Evolutionary conservation across 2,113 vertebrate species (phyloP), one percentile per base, ranked within the genome.

Genomic region (Heptranchias perlo): DNA sequence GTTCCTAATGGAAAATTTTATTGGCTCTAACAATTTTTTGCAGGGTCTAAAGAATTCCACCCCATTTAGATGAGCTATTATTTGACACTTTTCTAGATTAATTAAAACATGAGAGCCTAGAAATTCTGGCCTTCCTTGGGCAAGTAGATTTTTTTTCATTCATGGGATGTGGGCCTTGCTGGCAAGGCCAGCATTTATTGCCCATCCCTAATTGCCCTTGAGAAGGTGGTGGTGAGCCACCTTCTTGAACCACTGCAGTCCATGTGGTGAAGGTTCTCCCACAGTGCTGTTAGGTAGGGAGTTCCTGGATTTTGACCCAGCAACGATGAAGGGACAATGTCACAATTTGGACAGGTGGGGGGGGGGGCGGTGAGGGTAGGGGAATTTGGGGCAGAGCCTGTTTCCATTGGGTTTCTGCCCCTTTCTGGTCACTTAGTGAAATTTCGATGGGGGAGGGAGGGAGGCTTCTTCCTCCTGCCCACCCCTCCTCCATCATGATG

Each of bases 1-100:
- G 94, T 95, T 69, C 94, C 94, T 69, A 95, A 95, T 69, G 94
- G n/a, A 95, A 95, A 95, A 67, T 21, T 69, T 95, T 95, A 95
- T 69, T 95, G 65, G 64, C 28, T 95, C 94, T 69, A 49, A 95
- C 94, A 95, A 49, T 69, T 95, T 91, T 95, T 49, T 95, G 65
- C 44, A 69, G 65, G 65, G 65, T 69, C 64, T 49, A 54, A 67
- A 95, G 65, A 23, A 95, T 95, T 95, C 65, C 62, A 69, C 65
- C 89, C 61, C 65, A 52, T 95, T 95, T 95, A 95, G 44, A 95
- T 47, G 49, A 49, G 65, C 64, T 95, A 69, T 95, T 95, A 69
- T 69, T 95, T 49, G 44, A 52, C 94, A 69, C 65, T 95, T 95
- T 95, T 94, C 65, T 95, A 47, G 94, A 69, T 52, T 69, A 47